These are phyloP conservation scores for Leptodactylus fuscus DNA, from an alignment of 2,113 vertebrate genomes.

Conservation along the genomic window DNA sequence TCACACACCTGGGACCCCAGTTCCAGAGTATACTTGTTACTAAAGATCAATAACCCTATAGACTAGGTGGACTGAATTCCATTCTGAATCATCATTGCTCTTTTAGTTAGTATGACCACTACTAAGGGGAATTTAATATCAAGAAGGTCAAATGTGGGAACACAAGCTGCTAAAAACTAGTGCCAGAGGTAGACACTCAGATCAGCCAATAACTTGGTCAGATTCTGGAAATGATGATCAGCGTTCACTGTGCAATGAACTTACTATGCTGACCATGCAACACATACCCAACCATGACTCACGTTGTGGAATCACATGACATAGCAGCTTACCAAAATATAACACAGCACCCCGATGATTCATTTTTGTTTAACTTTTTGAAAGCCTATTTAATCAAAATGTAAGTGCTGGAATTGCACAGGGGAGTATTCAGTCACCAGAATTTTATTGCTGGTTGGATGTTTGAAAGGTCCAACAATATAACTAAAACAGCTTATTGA, in stretches of 20 bases:
- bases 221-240: background rate
- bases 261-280: slow-evolving; percentile 13
- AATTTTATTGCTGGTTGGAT: background rate
- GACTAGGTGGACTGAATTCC: background rate
- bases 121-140: background rate
- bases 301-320: background rate
- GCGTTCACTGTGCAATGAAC: slow-evolving; percentile 22
- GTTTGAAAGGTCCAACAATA: background rate
- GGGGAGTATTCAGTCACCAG: background rate
- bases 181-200: background rate
- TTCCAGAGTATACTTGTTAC: too few relatives aligned
- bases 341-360: background rate
- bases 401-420: background rate
- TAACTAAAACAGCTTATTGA: background rate
- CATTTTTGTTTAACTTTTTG: background rate
- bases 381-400: slow-evolving; percentile 17
- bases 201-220: slow-evolving; percentile 2
- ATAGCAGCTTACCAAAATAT: slow-evolving; percentile 1
- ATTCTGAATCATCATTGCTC: background rate
- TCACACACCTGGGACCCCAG: too few relatives aligned
- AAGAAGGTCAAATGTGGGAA: background rate
- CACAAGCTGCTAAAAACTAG: background rate
- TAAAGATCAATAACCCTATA: background rate
- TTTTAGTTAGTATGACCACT: background rate
- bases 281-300: slow-evolving; percentile 11